Percentiles rank a stretch among this genome's conserved stretches.
These are phyloP conservation scores for Adoxophyes honmai DNA, from an alignment of 1,140 invertebrate genomes.

Conservation along the genomic window DNA sequence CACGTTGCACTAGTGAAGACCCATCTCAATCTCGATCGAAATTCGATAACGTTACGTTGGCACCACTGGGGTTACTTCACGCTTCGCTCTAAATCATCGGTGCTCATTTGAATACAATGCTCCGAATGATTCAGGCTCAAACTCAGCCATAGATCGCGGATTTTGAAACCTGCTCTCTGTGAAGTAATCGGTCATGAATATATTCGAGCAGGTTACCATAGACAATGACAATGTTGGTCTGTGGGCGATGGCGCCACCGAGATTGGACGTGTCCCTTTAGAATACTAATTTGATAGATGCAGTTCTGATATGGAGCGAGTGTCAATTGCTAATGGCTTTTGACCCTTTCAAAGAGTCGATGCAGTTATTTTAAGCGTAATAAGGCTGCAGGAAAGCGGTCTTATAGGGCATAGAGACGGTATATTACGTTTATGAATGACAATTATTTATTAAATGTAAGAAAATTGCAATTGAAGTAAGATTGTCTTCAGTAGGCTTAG, in stretches of 20 bases:
- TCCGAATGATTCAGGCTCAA: slow-evolving; percentile 28
- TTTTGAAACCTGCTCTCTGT: slow-evolving; percentile 29
- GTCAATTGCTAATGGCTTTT: too few species aligned
- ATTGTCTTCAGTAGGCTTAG: too few species aligned
- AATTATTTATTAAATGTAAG: too few species aligned
- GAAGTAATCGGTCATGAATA: slow-evolving; percentile 7
- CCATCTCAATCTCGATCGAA: not conserved
- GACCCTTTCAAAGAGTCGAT: too few species aligned
- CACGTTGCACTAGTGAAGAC: too few species aligned
- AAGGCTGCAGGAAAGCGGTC: too few species aligned
- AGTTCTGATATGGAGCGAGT: too few species aligned
- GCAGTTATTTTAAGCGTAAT: too few species aligned
- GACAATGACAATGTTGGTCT: slow-evolving; percentile 10
- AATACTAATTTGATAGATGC: too few species aligned
- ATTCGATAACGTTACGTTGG: slow-evolving; percentile 9
- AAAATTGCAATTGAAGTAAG: too few species aligned
- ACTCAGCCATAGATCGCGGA: slow-evolving; percentile 23
- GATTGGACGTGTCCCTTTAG: not conserved
- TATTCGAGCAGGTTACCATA: slow-evolving; percentile 6
- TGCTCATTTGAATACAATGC: slow-evolving; percentile 55
- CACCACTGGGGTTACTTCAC: slow-evolving; percentile 12
- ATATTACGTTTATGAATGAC: too few species aligned
- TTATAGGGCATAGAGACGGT: too few species aligned
- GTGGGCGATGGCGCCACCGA: not conserved
- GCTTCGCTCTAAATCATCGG: slow-evolving; percentile 34